Evolutionary conservation across 2,888 invertebrate genomes (phyloP).

Genomic region (Autographa gamma): DNA sequence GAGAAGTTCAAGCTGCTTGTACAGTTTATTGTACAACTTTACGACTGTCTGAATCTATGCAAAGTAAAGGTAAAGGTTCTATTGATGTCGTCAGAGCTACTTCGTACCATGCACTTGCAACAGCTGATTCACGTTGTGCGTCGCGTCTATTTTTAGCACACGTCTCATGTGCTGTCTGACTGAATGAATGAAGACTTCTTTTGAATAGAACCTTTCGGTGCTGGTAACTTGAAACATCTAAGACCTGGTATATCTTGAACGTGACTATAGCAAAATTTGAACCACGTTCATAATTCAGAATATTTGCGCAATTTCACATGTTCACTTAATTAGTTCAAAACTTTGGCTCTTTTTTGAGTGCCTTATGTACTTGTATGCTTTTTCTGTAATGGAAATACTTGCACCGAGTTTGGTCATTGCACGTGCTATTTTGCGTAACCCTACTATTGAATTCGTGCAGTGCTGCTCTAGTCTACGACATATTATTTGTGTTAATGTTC

Average conservation of each 20-base stretch:
- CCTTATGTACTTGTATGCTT: background rate
- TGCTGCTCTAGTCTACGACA: conserved; percentile 50
- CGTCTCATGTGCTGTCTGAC: conserved; percentile 69
- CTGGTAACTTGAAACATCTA: background rate
- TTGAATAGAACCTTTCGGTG: conserved; percentile 39
- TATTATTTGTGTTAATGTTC: conserved; percentile 78
- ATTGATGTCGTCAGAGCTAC: conserved; percentile 43
- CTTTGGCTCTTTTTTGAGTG: background rate
- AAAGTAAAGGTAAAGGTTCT: conserved; percentile 19
- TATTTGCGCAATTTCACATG: no score
- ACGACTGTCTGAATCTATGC: conserved; percentile 3
- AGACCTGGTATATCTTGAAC: background rate
- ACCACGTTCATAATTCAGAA: background rate
- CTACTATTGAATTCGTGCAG: conserved; percentile 29
- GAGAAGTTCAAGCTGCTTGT: background rate
- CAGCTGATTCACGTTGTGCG: conserved; percentile 77
- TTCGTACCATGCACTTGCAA: conserved; percentile 70
- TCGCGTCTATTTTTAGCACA: conserved; percentile 76
- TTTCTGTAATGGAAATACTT: conserved; percentile 23
- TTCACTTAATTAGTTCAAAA: no score
- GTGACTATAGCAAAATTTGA: background rate
- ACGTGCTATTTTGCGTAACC: conserved; percentile 34
- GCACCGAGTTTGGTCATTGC: conserved; percentile 33
- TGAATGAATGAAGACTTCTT: conserved; percentile 62
- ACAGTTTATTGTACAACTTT: background rate